A percentile compares a stretch with the other conserved stretches of the same genome.
These are phyloP conservation scores for Cladorhizidae sp. DNA, from an alignment of 37 sponge, comb jelly and placozoan genomes.

Conservation along the genomic window DNA sequence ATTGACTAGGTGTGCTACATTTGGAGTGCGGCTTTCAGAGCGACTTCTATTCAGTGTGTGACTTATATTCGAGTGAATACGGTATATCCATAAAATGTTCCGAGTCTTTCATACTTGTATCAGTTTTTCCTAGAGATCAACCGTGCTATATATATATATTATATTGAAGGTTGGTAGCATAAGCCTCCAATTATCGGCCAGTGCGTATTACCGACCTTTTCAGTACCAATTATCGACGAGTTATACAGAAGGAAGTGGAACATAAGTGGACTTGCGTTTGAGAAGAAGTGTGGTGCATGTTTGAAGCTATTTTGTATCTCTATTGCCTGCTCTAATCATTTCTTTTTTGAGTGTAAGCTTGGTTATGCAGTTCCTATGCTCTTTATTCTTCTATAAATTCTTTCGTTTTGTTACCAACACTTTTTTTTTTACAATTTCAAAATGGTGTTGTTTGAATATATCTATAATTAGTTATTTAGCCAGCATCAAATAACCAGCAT, in stretches of 20 bases:
- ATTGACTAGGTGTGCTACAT: too few relatives aligned
- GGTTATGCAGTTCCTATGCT: not conserved
- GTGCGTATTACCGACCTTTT: too few relatives aligned
- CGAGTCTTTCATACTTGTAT: too few relatives aligned
- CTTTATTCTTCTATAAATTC: not conserved
- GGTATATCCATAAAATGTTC: too few relatives aligned
- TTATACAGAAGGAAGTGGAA: not conserved
- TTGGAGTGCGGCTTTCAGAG: too few relatives aligned
- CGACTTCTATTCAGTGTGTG: too few relatives aligned
- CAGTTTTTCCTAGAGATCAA: too few relatives aligned
- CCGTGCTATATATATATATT: too few relatives aligned
- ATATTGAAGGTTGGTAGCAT: constrained; percentile 6
- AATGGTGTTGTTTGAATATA: too few relatives aligned
- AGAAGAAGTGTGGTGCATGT: not conserved
- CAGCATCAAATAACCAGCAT: too few relatives aligned
- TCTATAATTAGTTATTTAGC: too few relatives aligned
- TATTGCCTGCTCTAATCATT: not conserved
- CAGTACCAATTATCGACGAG: not conserved
- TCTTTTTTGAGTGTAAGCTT: not conserved
- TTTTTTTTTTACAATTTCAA: not conserved
- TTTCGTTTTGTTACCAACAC: not conserved
- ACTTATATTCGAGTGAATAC: too few relatives aligned
- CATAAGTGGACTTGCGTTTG: not conserved
- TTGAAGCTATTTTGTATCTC: not conserved
- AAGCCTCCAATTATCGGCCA: constrained; percentile 30